Evolutionary conservation across 2,888 invertebrate species (phyloP), one percentile per base, ranked within the genome.

Genomic region (Epinotia nisella): DNA sequence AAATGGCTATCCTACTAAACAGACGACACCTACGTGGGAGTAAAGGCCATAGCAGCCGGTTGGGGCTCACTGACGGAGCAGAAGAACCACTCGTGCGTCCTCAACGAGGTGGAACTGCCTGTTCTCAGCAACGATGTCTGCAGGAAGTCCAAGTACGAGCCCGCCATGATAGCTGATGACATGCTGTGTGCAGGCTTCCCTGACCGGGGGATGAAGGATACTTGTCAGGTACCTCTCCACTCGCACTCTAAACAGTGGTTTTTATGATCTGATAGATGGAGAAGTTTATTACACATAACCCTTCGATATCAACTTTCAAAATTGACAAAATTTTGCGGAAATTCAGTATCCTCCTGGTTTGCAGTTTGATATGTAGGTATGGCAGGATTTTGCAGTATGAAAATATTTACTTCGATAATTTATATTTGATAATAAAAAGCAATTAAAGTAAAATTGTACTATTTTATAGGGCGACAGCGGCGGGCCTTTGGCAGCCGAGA

Each of bases 111-210:
- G 0, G 96, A 97, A 79, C 95, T 98, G 17, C 95, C 95, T 0
- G 89, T 95, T 15, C 79, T 95, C 15, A 95, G 94, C 79, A 97
- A 97, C 83, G 95, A 95, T 5, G 95, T 95, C 56, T 97, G 97
- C 84, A 94, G 94, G 77, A 94, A 90, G 35, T 97, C 97, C 3
- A 97, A 96, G 83, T 98, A 98, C 85, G 96, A 96, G 17, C 90
- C 95, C 1, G 94, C 95, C 72, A 97, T 97, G 96, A 98, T 98
- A 73, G 96, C 96, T 0, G 97, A 97, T 78, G 96, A 96, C 80
- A 98, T 98, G 98, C 88, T 98, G 84, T 98, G 97, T 82, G 97
- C 97, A 58, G 97, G 97, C 0, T 97, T 96, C 83, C 95, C 95
- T 0, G 94, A 95, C 41, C 87, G 86, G 60, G 97, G 97, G 1